Base-by-base conservation (phyloP, 2,797 vertebrate species). In the Catostomus latipinnis region DNA sequence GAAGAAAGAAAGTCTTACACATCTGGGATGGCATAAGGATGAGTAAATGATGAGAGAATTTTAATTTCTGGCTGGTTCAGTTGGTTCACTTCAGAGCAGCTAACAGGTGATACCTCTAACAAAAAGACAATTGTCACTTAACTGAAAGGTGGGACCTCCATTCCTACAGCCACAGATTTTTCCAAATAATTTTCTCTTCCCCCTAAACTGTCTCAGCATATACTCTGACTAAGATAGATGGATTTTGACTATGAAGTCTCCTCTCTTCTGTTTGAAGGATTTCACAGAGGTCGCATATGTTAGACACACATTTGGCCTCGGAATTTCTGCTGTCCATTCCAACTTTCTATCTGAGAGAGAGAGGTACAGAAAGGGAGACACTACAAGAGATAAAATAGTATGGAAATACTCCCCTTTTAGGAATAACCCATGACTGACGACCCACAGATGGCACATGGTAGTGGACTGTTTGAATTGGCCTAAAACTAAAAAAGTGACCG, bases 221-320 rank as follows among this genome's bases (percentile, higher is more conserved):
- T 22, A 22, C 22, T 22, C 22, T 22, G 22, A 22, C 22, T 22
- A 22, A 22, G 22, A 22, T 22, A 22, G 2, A 22, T 22, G 22
- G 22, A 22, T 22, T 22, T 1, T 13, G 67, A 53, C 49, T n/a
- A 13, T 9, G 12, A 69, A 46, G 49, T 18, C 14, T 54, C 16
- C 68, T 34, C 70, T 16, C 16, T n/a, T 69, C 12, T 53, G 71
- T 49, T 12, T 56, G 53, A 71, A 45, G n/a, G 8, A 49, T 69
- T 73, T 84, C 13, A 71, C 22, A 56, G 53, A 62, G 78, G 71
- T 54, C 46, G 58, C n/a, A 18, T 67, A 75, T 71, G 45, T 68
- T 53, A 79, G 18, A 81, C 61, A 63, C 76, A 82, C 83, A 81
- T 85, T 65, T 82, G 70, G 81, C 72, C 66, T 70, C 49, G 70